A percentile compares a stretch with the other conserved stretches of the same genome.
Conservation (phyloP, 2,888 invertebrate genomes). For the Taphrorychus bicolor region DNA sequence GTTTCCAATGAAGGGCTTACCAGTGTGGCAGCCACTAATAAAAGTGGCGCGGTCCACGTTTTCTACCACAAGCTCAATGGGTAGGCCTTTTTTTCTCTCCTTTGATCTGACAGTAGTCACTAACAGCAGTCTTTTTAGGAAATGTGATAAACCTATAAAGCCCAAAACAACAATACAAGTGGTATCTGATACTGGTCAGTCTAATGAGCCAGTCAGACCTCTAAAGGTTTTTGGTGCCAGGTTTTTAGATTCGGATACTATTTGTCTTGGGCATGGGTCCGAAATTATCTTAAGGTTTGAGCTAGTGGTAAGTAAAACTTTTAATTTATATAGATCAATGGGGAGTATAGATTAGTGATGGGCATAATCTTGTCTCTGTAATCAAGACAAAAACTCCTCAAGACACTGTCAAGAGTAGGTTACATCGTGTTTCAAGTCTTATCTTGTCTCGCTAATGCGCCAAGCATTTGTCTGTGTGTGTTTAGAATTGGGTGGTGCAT, state of each 20-base stretch:
- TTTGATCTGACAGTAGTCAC: not conserved
- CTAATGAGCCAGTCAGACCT: constrained; percentile 61
- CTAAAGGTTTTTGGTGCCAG: constrained; percentile 64
- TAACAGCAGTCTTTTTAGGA: constrained; percentile 53
- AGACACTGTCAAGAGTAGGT: too few relatives aligned
- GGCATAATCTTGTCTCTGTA: too few relatives aligned
- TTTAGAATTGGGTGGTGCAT: too few relatives aligned
- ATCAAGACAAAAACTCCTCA: too few relatives aligned
- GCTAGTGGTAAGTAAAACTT: constrained; percentile 59
- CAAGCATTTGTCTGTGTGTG: too few relatives aligned
- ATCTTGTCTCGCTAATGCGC: too few relatives aligned
- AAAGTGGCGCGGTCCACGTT: constrained; percentile 80
- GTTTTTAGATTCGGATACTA: constrained; percentile 56
- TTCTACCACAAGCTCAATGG: constrained; percentile 82
- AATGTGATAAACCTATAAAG: constrained; percentile 68
- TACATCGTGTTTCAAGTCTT: too few relatives aligned
- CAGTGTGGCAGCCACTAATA: constrained; percentile 66
- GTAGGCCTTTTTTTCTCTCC: constrained; percentile 58
- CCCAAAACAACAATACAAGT: constrained; percentile 69
- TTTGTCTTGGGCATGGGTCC: constrained; percentile 68
- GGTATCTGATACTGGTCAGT: constrained; percentile 63
- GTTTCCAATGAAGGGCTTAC: constrained; percentile 62
- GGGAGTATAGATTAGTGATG: too few relatives aligned
- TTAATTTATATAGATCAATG: too few relatives aligned
- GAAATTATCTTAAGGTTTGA: constrained; percentile 67